phyloP scores from a whole-genome alignment of 2,888 invertebrate species.

The Agonopterix alstromeriana region DNA sequence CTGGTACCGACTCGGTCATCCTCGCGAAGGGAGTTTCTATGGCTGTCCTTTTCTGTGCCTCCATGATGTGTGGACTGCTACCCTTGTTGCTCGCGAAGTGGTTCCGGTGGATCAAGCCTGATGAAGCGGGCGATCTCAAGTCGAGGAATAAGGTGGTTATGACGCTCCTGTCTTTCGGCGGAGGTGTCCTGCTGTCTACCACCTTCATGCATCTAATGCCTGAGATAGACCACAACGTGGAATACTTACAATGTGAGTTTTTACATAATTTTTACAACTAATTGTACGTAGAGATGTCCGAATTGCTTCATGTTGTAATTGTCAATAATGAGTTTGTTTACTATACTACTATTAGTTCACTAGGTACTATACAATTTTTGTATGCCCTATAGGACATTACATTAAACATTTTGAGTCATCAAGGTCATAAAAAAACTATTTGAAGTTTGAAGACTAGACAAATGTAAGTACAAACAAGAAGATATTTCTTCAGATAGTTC shows the following conservation, averaged over 20 bases:
- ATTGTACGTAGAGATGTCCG: too few relatives aligned
- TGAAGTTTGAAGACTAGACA: too few relatives aligned
- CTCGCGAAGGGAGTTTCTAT: conserved; percentile 88
- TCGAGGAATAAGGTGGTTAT: conserved; percentile 73
- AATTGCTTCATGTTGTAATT: too few relatives aligned
- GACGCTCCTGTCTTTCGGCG: conserved; percentile 86
- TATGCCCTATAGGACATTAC: too few relatives aligned
- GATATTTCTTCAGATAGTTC: too few relatives aligned
- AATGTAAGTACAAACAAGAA: too few relatives aligned
- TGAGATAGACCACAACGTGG: conserved; percentile 83
- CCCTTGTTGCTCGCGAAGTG: conserved; percentile 83
- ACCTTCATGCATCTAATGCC: conserved; percentile 89
- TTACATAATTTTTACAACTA: neutral
- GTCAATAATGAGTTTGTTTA: too few relatives aligned
- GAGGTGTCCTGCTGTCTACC: conserved; percentile 89
- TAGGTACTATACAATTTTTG: too few relatives aligned
- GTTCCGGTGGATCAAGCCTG: conserved; percentile 76
- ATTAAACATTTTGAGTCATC: too few relatives aligned
- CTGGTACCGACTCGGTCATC: conserved; percentile 67
- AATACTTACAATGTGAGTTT: conserved; percentile 73
- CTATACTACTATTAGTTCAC: too few relatives aligned
- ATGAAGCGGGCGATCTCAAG: conserved; percentile 63
- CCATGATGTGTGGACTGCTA: conserved; percentile 84
- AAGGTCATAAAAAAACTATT: too few relatives aligned
- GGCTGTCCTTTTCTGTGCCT: conserved; percentile 84